Evolutionary conservation across 1,140 invertebrate genomes (phyloP), one percentile per base, ranked within the genome.

Genomic region (Nasonia vitripennis): DNA sequence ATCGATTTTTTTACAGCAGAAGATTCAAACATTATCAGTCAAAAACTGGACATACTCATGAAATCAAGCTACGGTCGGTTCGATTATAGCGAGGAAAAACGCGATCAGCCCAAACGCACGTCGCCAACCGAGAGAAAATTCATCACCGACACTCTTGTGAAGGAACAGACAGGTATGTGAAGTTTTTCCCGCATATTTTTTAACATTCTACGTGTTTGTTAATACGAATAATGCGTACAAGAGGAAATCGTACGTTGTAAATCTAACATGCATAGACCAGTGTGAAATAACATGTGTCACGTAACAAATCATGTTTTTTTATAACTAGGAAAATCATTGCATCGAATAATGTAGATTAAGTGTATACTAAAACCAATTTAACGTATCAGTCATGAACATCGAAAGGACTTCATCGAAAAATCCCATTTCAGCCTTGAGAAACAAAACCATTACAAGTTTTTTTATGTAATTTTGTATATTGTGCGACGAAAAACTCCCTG

Each of bases 11-110:
- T 88, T 87, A 41, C 41, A 93, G 92, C 75, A 87, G 91, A 93
- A 87, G 92, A 93, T 87, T 93, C 92, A 2, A 93, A 93, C 85
- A 91, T 93, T 81, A 91, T 91, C 80, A 91, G 85, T 83, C 91
- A 92, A 80, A 93, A 92, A 83, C 86, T 92, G 87, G 91, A 93
- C 86, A 86, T 88, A 14, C 87, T 91, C 10, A 62, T 62, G 55
- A 91, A 91, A 87, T 89, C 89, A n/a, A 89, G 89, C 79, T 92
- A 91, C 82, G 71, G 55, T 55, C 89, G 91, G 86, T 86, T 84
- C 70, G 92, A 93, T 37, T 88, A 91, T 31, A 74, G 62, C 31
- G 91, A 90, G 62, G 92, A 93, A 41, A 93, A 93, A 84, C 75
- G 86, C 45, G 93, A 93, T 83, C 88, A 91, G 51, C 92, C 92